A percentile compares a stretch with the other conserved stretches of the same genome.
phyloP scores from a whole-genome alignment of 2,797 vertebrate genomes.

The Coracias cyanogaster region DNA sequence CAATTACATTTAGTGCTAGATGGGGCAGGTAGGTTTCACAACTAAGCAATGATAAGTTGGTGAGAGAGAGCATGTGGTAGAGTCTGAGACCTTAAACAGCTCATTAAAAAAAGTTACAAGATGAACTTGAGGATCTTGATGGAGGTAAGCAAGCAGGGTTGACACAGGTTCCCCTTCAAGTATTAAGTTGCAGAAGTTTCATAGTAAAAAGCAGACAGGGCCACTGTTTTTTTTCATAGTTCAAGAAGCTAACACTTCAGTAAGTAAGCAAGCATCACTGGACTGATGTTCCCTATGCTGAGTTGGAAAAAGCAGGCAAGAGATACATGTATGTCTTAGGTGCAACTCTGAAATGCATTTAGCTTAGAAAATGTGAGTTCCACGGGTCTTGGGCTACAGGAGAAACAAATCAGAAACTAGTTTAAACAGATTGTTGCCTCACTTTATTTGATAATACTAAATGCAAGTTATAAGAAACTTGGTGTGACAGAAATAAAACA shows the following conservation, averaged over 20 bases:
- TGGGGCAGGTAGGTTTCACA: neutral
- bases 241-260: neutral
- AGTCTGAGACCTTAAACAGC: neutral
- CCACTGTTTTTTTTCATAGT: neutral
- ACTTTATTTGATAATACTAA: neutral
- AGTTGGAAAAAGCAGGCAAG: neutral
- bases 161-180: neutral
- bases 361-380: neutral
- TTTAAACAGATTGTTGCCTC: neutral
- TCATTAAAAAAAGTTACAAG: neutral
- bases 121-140: neutral
- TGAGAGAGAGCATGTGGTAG: neutral
- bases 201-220: neutral
- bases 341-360: neutral
- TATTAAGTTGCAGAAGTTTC: neutral
- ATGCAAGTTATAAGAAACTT: neutral
- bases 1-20: neutral
- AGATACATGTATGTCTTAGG: rapidly evolving
- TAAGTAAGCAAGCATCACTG: neutral
- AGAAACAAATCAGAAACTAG: neutral
- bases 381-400: neutral
- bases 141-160: rapidly evolving
- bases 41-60: neutral
- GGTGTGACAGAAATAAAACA: neutral
- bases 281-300: neutral